Evolutionary conservation across 2,113 vertebrate species (phyloP).

Genomic region (Rhea americana): DNA sequence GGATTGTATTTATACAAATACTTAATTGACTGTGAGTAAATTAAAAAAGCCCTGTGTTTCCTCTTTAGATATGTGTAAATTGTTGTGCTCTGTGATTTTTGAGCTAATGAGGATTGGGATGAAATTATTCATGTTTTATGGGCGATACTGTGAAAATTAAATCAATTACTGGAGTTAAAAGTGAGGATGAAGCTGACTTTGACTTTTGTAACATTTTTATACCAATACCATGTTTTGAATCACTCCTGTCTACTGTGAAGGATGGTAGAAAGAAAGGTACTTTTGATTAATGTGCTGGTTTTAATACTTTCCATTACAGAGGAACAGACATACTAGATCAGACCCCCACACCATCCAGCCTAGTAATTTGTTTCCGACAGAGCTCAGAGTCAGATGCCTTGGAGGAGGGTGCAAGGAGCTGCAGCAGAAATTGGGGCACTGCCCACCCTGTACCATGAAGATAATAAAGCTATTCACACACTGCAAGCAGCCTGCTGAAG

Average conservation of each 20-base stretch:
- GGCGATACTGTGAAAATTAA: background rate
- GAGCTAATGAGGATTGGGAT: background rate
- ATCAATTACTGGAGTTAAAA: background rate
- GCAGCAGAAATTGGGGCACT: background rate
- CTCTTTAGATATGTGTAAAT: background rate
- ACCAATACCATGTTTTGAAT: background rate
- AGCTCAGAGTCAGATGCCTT: background rate
- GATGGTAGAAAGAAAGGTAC: background rate
- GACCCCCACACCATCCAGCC: background rate
- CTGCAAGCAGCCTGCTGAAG: background rate
- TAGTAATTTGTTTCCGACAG: background rate
- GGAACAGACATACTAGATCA: background rate
- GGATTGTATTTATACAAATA: constrained; percentile 38
- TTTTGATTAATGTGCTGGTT: background rate
- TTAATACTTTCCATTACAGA: background rate
- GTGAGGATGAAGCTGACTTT: background rate
- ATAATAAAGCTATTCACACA: background rate
- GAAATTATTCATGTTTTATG: background rate
- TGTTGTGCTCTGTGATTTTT: background rate
- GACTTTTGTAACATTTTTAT: background rate
- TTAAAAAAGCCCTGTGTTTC: background rate
- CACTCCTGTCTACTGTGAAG: background rate
- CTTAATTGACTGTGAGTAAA: constrained; percentile 22
- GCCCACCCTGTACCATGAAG: background rate
- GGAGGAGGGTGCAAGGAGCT: background rate